Percentiles rank a stretch among this genome's conserved stretches.
These are phyloP conservation scores for Sminthurinus aureus DNA, from an alignment of 2,888 invertebrate genomes.

Conservation along the genomic window DNA sequence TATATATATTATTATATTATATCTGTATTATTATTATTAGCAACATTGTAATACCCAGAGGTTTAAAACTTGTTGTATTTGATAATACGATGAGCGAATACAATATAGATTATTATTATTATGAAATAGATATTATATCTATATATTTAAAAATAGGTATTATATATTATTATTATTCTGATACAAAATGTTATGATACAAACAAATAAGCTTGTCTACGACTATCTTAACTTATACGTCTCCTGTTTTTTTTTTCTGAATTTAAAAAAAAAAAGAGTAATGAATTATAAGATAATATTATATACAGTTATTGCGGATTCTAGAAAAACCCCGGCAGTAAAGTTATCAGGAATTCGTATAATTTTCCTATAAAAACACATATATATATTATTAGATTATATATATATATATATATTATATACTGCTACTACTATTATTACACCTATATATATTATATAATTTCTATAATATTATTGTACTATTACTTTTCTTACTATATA, in stretches of 20 bases:
- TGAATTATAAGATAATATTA: neutral
- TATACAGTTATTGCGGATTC: neutral
- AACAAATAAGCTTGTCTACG: neutral
- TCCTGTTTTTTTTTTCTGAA: neutral
- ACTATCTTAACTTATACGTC: neutral
- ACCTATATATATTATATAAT: neutral
- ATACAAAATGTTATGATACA: too few relatives aligned
- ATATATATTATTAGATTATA: neutral
- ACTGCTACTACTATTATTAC: neutral
- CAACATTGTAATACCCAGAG: neutral
- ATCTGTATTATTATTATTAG: neutral
- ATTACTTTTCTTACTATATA: constrained; percentile 1
- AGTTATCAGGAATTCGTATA: neutral
- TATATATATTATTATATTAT: constrained; percentile 1
- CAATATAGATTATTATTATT: neutral
- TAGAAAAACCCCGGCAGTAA: neutral
- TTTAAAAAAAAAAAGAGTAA: neutral
- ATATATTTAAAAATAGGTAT: neutral
- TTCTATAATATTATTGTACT: constrained; percentile 1
- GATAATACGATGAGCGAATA: constrained; percentile 12
- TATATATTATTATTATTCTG: constrained; percentile 3
- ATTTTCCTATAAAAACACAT: constrained; percentile 4
- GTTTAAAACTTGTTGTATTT: neutral
- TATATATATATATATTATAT: constrained; percentile 6
- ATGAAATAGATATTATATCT: neutral